phyloP scores from a whole-genome alignment of 2,888 invertebrate genomes.

The Proisotoma minuta region DNA sequence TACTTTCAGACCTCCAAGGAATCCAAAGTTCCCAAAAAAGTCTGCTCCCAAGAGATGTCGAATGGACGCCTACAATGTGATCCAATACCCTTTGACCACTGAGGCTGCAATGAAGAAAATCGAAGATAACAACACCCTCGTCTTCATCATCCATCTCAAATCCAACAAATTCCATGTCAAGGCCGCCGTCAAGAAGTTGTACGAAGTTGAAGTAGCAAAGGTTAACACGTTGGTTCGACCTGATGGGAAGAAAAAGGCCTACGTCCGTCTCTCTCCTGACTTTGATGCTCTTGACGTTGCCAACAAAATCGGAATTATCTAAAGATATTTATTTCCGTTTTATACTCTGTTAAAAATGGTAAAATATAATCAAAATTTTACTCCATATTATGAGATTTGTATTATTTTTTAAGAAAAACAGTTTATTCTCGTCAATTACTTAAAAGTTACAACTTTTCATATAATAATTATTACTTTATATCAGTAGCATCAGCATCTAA shows the following conservation, averaged over 20 bases:
- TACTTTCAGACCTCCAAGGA: constrained; percentile 82
- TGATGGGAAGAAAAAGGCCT: constrained; percentile 99
- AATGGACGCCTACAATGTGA: constrained; percentile 97
- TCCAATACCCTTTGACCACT: constrained; percentile 96
- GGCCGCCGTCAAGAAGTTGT: constrained; percentile 93
- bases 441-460: too few relatives aligned
- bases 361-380: too few relatives aligned
- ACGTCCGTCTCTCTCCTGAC: constrained; percentile 91
- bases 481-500: too few relatives aligned
- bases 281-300: constrained; percentile 99
- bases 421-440: too few relatives aligned
- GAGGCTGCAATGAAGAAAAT: constrained; percentile 99
- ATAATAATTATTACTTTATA: too few relatives aligned
- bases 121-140: constrained; percentile 99
- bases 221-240: constrained; percentile 96
- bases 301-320: constrained; percentile 96
- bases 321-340: too few relatives aligned
- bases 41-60: constrained; percentile 87
- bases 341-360: too few relatives aligned
- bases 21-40: constrained; percentile 92
- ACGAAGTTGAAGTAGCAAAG: constrained; percentile 96
- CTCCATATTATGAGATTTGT: too few relatives aligned
- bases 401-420: too few relatives aligned
- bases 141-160: constrained; percentile 91
- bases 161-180: constrained; percentile 97